Evolutionary conservation across 1,140 invertebrate species (phyloP).

Genomic region (Archegozetes longisetosus): DNA sequence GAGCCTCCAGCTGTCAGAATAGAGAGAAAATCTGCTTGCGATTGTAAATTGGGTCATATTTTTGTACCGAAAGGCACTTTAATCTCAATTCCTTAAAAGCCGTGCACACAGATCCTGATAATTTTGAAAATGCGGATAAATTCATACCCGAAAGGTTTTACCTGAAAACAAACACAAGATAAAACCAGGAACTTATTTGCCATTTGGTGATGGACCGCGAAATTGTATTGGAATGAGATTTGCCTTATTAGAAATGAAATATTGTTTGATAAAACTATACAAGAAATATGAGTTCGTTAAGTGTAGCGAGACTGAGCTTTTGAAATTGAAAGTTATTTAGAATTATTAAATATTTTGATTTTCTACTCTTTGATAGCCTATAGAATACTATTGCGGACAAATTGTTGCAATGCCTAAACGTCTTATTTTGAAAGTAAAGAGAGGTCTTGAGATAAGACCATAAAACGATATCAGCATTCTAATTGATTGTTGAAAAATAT

Average conservation of each 20-base stretch:
- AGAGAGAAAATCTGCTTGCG: too few species aligned
- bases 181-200: not conserved
- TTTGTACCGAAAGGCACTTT: not conserved
- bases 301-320: not conserved
- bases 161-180: not conserved
- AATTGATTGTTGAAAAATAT: too few species aligned
- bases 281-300: not conserved
- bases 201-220: not conserved
- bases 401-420: too few species aligned
- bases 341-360: too few species aligned
- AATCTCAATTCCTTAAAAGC: not conserved
- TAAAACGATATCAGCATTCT: too few species aligned
- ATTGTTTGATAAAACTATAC: not conserved
- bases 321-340: too few species aligned
- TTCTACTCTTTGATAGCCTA: too few species aligned
- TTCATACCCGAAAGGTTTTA: not conserved
- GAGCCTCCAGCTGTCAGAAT: too few species aligned
- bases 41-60: too few species aligned
- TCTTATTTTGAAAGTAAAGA: too few species aligned
- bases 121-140: not conserved
- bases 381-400: too few species aligned
- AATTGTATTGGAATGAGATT: not conserved
- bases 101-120: not conserved
- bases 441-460: too few species aligned
- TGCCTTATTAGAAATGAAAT: not conserved